A percentile compares a stretch with the other conserved stretches of the same genome.
phyloP scores from a whole-genome alignment of 2,797 vertebrate species.

The Gymnocypris eckloni region DNA sequence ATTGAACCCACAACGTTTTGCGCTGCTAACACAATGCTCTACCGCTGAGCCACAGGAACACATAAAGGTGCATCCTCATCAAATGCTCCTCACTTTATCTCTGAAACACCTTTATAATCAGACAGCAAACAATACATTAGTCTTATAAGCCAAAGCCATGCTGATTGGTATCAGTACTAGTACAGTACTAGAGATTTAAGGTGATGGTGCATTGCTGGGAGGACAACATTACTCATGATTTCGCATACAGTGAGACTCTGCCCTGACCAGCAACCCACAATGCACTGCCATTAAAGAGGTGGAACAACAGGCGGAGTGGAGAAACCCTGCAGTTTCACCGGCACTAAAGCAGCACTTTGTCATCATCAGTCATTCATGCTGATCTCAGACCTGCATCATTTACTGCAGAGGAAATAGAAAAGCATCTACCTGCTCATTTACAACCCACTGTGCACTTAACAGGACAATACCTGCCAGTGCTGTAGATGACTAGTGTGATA shows the following conservation, averaged over 20 bases:
- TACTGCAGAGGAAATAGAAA: neutral
- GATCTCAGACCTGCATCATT: conserved; percentile 18
- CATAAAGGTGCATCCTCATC: neutral
- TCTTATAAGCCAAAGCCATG: too few species aligned
- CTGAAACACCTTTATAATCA: neutral
- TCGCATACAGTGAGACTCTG: neutral
- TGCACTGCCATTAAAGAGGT: conserved; percentile 7
- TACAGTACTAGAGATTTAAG: neutral
- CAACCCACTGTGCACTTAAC: neutral
- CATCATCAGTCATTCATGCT: conserved; percentile 46
- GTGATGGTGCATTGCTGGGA: neutral
- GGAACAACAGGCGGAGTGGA: neutral
- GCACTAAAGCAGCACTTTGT: conserved; percentile 27
- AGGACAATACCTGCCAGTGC: neutral
- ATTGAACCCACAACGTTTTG: too few species aligned
- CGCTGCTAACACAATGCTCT: too few species aligned
- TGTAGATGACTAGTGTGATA: neutral
- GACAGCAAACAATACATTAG: neutral
- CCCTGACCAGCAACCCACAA: neutral
- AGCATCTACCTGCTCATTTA: conserved; percentile 9
- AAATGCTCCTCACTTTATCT: neutral
- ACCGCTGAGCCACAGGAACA: too few species aligned
- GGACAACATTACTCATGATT: neutral
- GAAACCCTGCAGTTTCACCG: neutral
- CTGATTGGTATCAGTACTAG: neutral